Base-by-base conservation (phyloP, 2,888 invertebrate genomes). In the Epiperipatus broadwayi region DNA sequence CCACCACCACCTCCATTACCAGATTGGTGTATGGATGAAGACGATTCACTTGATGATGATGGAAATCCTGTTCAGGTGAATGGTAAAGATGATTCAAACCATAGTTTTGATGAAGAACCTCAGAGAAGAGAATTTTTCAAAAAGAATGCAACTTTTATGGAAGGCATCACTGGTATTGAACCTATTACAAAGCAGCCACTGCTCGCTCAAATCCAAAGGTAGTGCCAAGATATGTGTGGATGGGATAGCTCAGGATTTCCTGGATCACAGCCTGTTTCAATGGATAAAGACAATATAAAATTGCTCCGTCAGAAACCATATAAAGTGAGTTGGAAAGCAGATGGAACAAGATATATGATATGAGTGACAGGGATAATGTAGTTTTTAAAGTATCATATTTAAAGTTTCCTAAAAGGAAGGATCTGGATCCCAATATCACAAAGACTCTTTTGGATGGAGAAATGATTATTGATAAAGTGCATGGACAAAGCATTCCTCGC, bases 251-350 rank as follows among this genome's bases (percentile, higher is more conserved):
- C 67, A 12, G 87, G 83, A 0, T 97, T 99, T 62, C 93, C 95
- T 0, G 97, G 97, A 0, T 75, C 78, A 2, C 97, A 99, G 55
- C 97, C 97, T 0, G 89, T 99, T 0, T 93, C 93, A 0, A 89
- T 99, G 89, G 80, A 84, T 53, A 61, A 65, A 2, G 54, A 67
- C 1, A 99, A 99, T 58, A 64, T 97, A 33, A 58, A 60, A 36
- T 66, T 76, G 8, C 60, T 99, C 3, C 66, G 70, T 21, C 61
- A 74, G 46, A 80, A 80, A 53, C 80, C 81, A 0, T 99, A 97
- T 54, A 72, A 76, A 56, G 93, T 97, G 1, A 95, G 93, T 2
- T 99, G 97, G 97, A 99, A 99, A 57, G 97, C 97, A 7, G 97
- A 99, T 60, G 97, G 97, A 25, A 81, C 79, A 21, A 74, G 85